These are phyloP conservation scores for Tachyglossus aculeatus DNA, from an alignment of 2,797 vertebrate genomes.

Conservation along the genomic window DNA sequence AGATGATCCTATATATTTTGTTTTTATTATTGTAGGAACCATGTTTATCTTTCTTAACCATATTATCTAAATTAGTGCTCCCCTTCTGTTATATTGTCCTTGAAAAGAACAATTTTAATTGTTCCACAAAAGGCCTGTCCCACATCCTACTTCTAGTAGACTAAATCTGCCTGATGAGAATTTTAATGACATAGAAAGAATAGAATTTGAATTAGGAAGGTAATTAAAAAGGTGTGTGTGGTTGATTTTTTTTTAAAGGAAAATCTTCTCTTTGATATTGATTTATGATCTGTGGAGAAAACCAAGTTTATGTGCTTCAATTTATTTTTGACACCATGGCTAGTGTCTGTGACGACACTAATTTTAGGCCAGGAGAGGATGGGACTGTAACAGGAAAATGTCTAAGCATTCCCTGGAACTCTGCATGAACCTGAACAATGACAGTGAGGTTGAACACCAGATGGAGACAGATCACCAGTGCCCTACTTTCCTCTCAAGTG, in stretches of 20 bases:
- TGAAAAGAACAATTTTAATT: constrained; percentile 57
- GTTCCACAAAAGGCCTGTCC: constrained; percentile 28
- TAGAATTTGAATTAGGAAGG: constrained; percentile 57
- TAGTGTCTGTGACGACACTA: neutral
- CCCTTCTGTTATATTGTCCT: constrained; percentile 36
- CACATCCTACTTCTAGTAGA: constrained; percentile 24
- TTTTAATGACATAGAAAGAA: constrained; percentile 54
- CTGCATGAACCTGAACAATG: too few species aligned
- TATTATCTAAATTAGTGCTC: constrained; percentile 52
- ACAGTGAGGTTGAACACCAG: too few species aligned
- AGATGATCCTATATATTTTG: neutral
- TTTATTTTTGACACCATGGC: constrained; percentile 39
- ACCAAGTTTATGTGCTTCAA: constrained; percentile 1
- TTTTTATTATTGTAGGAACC: constrained; percentile 18
- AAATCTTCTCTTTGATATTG: constrained; percentile 32
- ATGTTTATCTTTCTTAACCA: constrained; percentile 36
- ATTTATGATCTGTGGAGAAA: constrained; percentile 41
- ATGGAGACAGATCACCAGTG: too few species aligned
- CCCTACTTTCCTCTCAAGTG: too few species aligned
- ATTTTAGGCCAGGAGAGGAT: neutral
- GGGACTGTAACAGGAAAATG: constrained; percentile 1
- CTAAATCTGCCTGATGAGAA: constrained; percentile 52
- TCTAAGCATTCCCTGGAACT: too few species aligned
- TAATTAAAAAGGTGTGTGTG: constrained; percentile 41
- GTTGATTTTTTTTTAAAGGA: constrained; percentile 37